Base-by-base conservation (phyloP, 2,888 invertebrate species). In the Salticus scenicus region DNA sequence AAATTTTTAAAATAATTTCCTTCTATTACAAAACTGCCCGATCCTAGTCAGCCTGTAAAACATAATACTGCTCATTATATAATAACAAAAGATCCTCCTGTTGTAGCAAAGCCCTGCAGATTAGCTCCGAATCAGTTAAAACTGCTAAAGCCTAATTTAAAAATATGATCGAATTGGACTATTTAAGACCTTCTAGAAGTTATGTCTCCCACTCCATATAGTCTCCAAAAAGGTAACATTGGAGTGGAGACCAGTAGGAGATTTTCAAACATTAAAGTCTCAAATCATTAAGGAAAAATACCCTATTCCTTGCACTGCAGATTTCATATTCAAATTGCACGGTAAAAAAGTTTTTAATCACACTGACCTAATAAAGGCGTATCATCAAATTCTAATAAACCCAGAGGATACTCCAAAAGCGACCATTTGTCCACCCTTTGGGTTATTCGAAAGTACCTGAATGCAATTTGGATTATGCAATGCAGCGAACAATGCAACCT, bases 11-110 rank as follows among this genome's bases (percentile, higher is more conserved):
- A 24, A 14, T 14, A 76, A 67, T 76, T 41, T 76, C 47, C 31
- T 7, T 12, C 31, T 0, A 76, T 76, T 51, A 37, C 63, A 0
- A 78, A 64, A 63, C 24, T 42, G 5, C 63, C 63, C 10, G 0
- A 31, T n/a, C 27, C 63, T 14, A 30, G 71, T 51, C 70, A 78
- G 33, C 10, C 14, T 17, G 14, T 78, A 8, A 78, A 71, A 42
- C 41, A 78, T 28, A n/a, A 33, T 33, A 75, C 67, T 28, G 57
- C 73, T 17, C 91, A 90, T 77, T 88, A 88, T n/a, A n/a, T n/a
- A n/a, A n/a, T n/a, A n/a, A n/a, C n/a, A n/a, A n/a, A n/a, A n/a
- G n/a, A n/a, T n/a, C 89, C 90, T 27, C 91, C 91, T 4, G 89
- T 90, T 5, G 71, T 75, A 27, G 47, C 88, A 7, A 87, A 88